Evolutionary conservation across 2,797 vertebrate species (phyloP), one percentile per base, ranked within the genome.

Genomic region (Molossus alvarezi): DNA sequence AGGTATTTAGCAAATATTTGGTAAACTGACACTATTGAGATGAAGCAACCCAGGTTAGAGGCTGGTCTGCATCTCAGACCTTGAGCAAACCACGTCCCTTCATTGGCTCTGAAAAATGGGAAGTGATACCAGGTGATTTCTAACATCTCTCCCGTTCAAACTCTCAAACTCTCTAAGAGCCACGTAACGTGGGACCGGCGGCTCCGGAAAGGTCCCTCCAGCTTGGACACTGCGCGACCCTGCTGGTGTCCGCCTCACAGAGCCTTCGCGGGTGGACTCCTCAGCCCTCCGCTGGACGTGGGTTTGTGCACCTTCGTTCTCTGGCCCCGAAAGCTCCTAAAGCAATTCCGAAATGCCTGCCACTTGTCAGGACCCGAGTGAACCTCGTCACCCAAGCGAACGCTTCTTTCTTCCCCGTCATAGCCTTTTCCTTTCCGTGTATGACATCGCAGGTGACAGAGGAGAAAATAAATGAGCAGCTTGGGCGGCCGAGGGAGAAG

Each of bases 141-240:
- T 79, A 93, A 75, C 20, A 64, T 83, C 33, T 87, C 53, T 83
- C 69, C 29, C 21, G 64, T 57, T 79, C n/a, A n/a, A n/a, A n/a
- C n/a, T n/a, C n/a, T 86, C 53, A 69, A 86, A 91, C 6, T 37
- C 45, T 94, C 76, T 85, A 3, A 95, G 58, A 69, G 62, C 88
- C 67, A 12, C 58, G 20, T 51, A 81, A 58, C 37, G 48, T 58
- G 53, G 15, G 12, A 41, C 14, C 85, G 69, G 27, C 83, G 90
- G 9, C 48, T 72, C 79, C 73, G 69, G 67, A 58, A 29, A 88
- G 67, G 67, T 62, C 73, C 18, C 81, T 85, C 41, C 10, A 41
- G 45, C 58, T 92, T 87, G 90, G 64, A 81, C 91, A 62, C 37
- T 67, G 41, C 60, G 48, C 65, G 79, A 45, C 67, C 62, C 60